Evolutionary conservation across 1,140 invertebrate species (phyloP).

Genomic region (Drosophila micromelanica): DNA sequence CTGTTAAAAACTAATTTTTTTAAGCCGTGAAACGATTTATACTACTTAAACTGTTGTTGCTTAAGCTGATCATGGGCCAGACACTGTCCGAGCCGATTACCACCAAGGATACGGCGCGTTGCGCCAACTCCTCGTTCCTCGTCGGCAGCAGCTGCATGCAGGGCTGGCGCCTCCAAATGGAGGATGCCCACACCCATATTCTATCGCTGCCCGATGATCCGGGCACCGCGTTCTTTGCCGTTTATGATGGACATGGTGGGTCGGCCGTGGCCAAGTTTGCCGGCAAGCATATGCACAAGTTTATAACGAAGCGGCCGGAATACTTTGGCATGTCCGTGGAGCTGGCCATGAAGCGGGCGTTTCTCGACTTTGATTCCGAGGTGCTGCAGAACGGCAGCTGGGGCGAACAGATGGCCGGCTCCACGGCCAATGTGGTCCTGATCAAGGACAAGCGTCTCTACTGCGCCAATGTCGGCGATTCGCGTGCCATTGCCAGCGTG

Average conservation of each 20-base stretch:
- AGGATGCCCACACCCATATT: conserved; percentile 98
- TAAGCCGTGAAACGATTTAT: neutral
- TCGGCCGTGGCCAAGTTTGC: conserved; percentile 96
- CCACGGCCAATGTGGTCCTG: conserved; percentile 95
- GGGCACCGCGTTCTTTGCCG: conserved; percentile 96
- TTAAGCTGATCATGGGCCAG: conserved; percentile 91
- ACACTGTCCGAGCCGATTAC: conserved; percentile 97
- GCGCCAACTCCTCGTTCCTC: conserved; percentile 87
- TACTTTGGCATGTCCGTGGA: conserved; percentile 85
- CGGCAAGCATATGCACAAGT: conserved; percentile 97
- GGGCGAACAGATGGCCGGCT: conserved; percentile 96
- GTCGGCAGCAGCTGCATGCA: conserved; percentile 99
- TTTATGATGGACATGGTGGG: conserved; percentile 91
- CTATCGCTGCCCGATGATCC: conserved; percentile 96
- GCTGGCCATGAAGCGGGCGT: conserved; percentile 90
- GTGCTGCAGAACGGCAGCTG: conserved; percentile 95
- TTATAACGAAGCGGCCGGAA: conserved; percentile 89
- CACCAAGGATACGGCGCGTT: conserved; percentile 93
- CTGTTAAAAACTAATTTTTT: no score
- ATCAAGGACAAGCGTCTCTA: conserved; percentile 93
- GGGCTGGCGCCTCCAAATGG: conserved; percentile 99
- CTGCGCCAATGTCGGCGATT: conserved; percentile 98
- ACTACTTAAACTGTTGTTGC: neutral
- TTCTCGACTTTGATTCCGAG: conserved; percentile 95
- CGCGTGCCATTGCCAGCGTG: conserved; percentile 93